Evolutionary conservation across 2,888 invertebrate genomes (phyloP), one percentile per base, ranked within the genome.

Genomic region (Brassicogethes aeneus): DNA sequence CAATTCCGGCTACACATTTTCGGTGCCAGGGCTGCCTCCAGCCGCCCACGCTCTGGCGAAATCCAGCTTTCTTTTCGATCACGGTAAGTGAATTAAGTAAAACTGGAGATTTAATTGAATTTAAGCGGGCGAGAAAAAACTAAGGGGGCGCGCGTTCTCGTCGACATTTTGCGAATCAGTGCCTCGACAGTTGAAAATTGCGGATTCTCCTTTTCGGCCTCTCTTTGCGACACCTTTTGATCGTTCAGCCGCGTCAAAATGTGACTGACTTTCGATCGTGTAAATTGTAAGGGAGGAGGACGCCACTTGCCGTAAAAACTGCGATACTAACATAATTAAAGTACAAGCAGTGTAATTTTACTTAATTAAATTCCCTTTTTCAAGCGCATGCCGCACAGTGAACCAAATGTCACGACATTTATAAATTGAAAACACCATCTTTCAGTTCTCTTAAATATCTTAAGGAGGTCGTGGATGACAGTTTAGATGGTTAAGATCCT

Each of bases 361-460:
- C 70, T 70, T 70, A 70, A 71, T 71, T 71, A 71, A 71, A 70
- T 71, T 71, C 70, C 68, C 70, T 70, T 69, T 69, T 68, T 66
- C 65, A 53, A 57, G 55, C 52, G 54, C n/a, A n/a, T n/a, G n/a
- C n/a, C n/a, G n/a, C n/a, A n/a, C n/a, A n/a, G n/a, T n/a, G n/a
- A n/a, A n/a, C n/a, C n/a, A n/a, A n/a, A n/a, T n/a, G n/a, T n/a
- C n/a, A n/a, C n/a, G n/a, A n/a, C n/a, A n/a, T n/a, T n/a, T n/a
- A n/a, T n/a, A n/a, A n/a, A n/a, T n/a, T n/a, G n/a, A n/a, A n/a
- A n/a, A n/a, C n/a, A n/a, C n/a, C n/a, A n/a, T n/a, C n/a, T n/a
- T n/a, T n/a, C n/a, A n/a, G n/a, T n/a, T n/a, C n/a, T n/a, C n/a
- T n/a, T n/a, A n/a, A n/a, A n/a, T n/a, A n/a, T n/a, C n/a, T n/a